A percentile compares a stretch with the other conserved stretches of the same genome.
These are phyloP conservation scores for Craniophora ligustri DNA, from an alignment of 2,888 invertebrate species.

Conservation along the genomic window DNA sequence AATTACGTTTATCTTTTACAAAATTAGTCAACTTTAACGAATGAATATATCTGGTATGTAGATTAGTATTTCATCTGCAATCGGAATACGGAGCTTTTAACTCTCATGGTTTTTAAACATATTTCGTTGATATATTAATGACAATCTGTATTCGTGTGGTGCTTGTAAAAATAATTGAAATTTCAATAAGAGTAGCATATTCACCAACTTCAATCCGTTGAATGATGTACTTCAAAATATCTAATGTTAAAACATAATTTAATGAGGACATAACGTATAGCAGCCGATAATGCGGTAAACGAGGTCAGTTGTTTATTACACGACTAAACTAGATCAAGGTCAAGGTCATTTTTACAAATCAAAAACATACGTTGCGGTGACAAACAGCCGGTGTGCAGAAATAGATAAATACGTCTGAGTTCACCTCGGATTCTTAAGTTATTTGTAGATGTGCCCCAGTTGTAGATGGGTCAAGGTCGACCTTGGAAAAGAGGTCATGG, in stretches of 20 bases:
- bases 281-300: constrained; percentile 84
- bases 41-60: no score
- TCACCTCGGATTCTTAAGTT: constrained; percentile 81
- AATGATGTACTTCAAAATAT: constrained; percentile 39
- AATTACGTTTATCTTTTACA: no score
- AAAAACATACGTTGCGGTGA: constrained; percentile 81
- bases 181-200: not conserved
- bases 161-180: no score
- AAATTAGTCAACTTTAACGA: no score
- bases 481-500: constrained; percentile 70
- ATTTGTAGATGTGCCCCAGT: constrained; percentile 80
- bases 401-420: constrained; percentile 77
- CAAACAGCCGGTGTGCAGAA: constrained; percentile 78
- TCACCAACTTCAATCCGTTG: constrained; percentile 51
- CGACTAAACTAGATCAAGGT: constrained; percentile 87
- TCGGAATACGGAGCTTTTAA: no score
- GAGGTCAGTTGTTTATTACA: constrained; percentile 86
- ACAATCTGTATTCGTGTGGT: no score
- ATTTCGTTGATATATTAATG: no score
- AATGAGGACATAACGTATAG: constrained; percentile 76
- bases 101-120: no score
- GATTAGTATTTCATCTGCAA: no score
- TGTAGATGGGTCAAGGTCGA: constrained; percentile 86
- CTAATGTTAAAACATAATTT: constrained; percentile 77
- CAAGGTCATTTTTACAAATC: constrained; percentile 88